Conservation (phyloP, 2,888 invertebrate genomes). For the Pachymerium ferrugineum region DNA sequence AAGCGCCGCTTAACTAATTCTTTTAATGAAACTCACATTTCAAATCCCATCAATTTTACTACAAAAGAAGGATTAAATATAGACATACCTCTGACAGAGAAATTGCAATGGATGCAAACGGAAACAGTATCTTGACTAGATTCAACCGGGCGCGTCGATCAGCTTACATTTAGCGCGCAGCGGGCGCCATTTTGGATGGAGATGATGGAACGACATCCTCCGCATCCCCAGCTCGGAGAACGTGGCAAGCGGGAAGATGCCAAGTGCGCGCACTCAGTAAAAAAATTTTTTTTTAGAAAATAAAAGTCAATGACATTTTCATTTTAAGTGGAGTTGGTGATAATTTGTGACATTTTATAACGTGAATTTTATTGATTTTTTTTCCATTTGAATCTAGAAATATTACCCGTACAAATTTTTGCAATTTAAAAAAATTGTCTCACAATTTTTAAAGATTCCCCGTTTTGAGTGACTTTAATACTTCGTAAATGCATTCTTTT, state of each 20-base stretch:
- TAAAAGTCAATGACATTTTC: conserved; percentile 11
- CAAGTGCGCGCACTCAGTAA: not conserved
- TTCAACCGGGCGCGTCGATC: conserved; percentile 7
- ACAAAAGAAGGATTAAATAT: not conserved
- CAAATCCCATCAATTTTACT: not conserved
- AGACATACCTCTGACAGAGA: not conserved
- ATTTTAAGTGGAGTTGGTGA: not conserved
- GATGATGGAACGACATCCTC: conserved; percentile 15
- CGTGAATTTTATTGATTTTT: not conserved
- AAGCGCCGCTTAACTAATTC: conserved; percentile 10
- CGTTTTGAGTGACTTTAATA: too few relatives aligned
- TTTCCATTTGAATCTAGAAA: not conserved
- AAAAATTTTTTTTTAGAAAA: not conserved
- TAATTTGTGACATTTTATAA: not conserved
- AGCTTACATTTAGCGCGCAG: conserved; percentile 24
- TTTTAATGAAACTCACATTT: too few relatives aligned
- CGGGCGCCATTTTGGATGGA: conserved; percentile 25
- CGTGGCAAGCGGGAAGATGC: not conserved
- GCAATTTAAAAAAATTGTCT: not conserved
- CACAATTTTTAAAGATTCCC: too few relatives aligned
- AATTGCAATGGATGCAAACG: not conserved
- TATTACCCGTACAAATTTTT: conserved; percentile 23
- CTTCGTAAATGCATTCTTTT: too few relatives aligned
- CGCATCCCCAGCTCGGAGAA: conserved; percentile 2
- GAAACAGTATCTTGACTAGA: not conserved